Evolutionary conservation across 2,888 invertebrate genomes (phyloP), one percentile per base, ranked within the genome.

Genomic region (Leptinotarsa tumamoca): DNA sequence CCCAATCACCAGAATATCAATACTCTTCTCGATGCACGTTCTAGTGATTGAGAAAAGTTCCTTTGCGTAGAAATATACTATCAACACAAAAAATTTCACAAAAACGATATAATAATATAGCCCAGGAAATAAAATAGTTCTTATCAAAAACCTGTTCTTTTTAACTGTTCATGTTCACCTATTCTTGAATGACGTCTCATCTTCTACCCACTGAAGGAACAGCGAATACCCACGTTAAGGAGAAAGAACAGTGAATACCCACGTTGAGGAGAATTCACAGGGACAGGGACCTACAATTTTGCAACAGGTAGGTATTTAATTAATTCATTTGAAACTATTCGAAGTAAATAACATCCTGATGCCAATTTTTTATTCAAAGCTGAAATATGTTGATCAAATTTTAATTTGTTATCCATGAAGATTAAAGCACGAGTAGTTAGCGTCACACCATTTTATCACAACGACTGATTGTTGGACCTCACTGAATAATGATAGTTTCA

Each of bases 381-480:
- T 23, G 23, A 23, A 23, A 23, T 4, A 23, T 23, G 23, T 4
- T 23, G 21, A 21, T 21, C 21, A 21, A 21, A 21, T 21, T 21
- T 21, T 21, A 21, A 21, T 21, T 21, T 21, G 21, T 21, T 21
- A 21, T 21, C 21, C 21, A 21, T 21, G 21, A 21, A 21, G 21
- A 21, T 21, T 21, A 21, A 21, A 21, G 21, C 21, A 21, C 21
- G 21, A 21, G 21, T 21, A 21, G 21, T 21, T 21, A 2, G 21
- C 21, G 21, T 21, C 21, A 21, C 21, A 21, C 21, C 21, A 21
- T 21, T 21, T 21, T 21, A 21, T 21, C 21, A 21, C 21, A 17
- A 78, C 78, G 4, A 77, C 76, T 27, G 76, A 78, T 58, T 72
- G 76, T 68, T 78, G 74, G 76, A 73, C 76, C 50, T 76, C 70